Conservation (phyloP, 2,888 invertebrate species). For the Lissonota sp. region DNA sequence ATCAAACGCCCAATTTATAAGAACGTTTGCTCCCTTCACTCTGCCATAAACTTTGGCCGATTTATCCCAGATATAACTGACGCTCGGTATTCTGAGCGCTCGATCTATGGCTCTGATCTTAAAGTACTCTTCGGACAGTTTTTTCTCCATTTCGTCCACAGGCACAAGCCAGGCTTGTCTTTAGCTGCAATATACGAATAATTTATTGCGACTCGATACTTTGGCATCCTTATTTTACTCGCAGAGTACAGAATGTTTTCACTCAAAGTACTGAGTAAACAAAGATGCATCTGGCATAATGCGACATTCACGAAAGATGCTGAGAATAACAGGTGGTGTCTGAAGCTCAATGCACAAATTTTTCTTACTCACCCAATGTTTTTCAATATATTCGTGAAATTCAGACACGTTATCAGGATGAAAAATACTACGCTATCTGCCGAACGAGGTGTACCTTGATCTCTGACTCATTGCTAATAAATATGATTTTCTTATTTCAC, state of each 20-base stretch:
- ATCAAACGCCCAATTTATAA: conserved; percentile 89
- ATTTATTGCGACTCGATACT: neutral
- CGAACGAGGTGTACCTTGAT: conserved; percentile 69
- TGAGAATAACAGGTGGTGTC: neutral
- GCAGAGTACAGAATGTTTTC: neutral
- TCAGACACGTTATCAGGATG: conserved; percentile 34
- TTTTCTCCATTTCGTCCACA: conserved; percentile 70
- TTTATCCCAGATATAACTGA: conserved; percentile 86
- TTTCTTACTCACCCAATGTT: conserved; percentile 42
- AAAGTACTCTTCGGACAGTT: conserved; percentile 69
- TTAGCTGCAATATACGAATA: neutral
- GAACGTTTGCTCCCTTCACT: conserved; percentile 87
- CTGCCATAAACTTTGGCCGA: conserved; percentile 85
- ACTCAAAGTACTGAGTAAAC: neutral
- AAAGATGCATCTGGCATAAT: neutral
- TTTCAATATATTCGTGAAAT: conserved; percentile 19
- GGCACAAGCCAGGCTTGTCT: neutral
- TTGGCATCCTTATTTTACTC: neutral
- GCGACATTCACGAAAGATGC: neutral
- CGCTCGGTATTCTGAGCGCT: conserved; percentile 85
- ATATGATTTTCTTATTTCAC: conserved; percentile 65
- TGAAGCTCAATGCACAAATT: neutral
- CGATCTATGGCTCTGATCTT: conserved; percentile 85
- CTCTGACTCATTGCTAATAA: conserved; percentile 69
- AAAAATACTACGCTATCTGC: conserved; percentile 40